Conservation (phyloP, 2,888 invertebrate species). For the Dicyrtoma fusca region DNA sequence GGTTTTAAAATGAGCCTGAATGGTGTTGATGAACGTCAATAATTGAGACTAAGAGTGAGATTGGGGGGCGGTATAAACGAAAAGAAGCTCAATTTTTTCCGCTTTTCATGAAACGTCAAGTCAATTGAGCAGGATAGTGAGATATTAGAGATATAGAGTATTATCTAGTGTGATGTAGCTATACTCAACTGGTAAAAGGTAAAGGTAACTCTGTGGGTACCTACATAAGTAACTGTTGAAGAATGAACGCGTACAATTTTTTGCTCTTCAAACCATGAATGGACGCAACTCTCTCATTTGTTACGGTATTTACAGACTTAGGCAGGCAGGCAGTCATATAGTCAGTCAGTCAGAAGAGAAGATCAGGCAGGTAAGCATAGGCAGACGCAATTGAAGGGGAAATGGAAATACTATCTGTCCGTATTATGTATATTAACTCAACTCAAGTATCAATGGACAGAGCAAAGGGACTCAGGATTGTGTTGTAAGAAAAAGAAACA, state of each 20-base stretch:
- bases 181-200: not conserved
- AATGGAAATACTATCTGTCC: no score
- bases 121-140: constrained; percentile 17
- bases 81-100: constrained; percentile 27
- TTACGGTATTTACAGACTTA: constrained; percentile 20
- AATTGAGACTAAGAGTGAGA: constrained; percentile 62
- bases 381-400: no score
- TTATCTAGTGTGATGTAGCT: no score
- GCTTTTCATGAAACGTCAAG: constrained; percentile 25
- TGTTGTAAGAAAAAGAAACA: no score
- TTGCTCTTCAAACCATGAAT: constrained; percentile 24
- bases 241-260: constrained; percentile 15
- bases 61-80: constrained; percentile 61
- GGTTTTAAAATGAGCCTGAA: not conserved
- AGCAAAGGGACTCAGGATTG: no score
- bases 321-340: not conserved
- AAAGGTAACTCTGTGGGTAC: no score
- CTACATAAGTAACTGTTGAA: constrained; percentile 12
- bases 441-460: no score
- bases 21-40: no score
- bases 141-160: not conserved
- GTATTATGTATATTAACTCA: no score
- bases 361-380: not conserved
- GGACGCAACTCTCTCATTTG: constrained; percentile 26
- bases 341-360: not conserved